These are phyloP conservation scores for Belgica antarctica DNA, from an alignment of 2,888 invertebrate genomes.

Conservation along the genomic window DNA sequence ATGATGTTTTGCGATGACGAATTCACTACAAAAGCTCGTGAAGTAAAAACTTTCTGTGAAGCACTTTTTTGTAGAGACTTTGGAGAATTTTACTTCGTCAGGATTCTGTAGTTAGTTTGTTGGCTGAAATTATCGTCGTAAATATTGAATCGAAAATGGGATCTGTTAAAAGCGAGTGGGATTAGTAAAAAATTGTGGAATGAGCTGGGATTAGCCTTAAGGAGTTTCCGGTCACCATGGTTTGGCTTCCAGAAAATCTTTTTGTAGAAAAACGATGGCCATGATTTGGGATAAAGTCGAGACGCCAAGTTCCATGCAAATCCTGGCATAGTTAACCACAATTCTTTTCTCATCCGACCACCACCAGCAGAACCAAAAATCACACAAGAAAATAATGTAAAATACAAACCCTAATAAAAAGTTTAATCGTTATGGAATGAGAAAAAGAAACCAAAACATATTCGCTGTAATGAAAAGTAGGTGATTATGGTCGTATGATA, in stretches of 20 bases:
- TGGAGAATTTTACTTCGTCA: neutral
- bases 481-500: conserved; percentile 39
- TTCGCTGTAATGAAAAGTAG: conserved; percentile 42
- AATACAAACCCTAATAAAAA: neutral
- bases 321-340: no score
- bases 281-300: no score
- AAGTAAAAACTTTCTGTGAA: neutral
- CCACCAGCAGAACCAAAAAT: no score
- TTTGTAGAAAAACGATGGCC: no score
- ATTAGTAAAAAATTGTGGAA: no score
- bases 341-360: no score
- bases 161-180: no score
- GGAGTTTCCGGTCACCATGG: no score
- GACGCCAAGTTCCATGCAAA: no score
- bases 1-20: conserved; percentile 1
- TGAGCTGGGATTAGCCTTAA: no score
- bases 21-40: conserved; percentile 10
- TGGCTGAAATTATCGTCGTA: neutral
- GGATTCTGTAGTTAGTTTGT: conserved; percentile 15
- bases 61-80: neutral
- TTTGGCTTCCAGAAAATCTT: no score
- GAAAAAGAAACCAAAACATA: conserved; percentile 3
- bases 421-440: conserved; percentile 1
- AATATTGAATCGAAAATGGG: conserved; percentile 2
- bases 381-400: conserved; percentile 13